These are phyloP conservation scores for Athene noctua DNA, from an alignment of 2,113 vertebrate genomes.

Conservation along the genomic window DNA sequence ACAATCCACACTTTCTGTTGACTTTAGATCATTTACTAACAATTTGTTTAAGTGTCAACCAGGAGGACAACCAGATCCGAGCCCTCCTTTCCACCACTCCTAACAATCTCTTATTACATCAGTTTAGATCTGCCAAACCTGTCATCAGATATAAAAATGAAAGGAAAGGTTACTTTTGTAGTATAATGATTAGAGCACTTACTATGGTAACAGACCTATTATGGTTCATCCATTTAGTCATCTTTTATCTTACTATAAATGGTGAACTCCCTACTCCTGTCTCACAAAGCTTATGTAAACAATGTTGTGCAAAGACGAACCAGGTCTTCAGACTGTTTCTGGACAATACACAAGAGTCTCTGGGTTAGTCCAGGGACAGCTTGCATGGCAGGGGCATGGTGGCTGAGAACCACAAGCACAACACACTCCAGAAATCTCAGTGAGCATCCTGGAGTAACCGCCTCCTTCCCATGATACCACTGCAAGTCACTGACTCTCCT, in stretches of 20 bases:
- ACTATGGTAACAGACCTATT: background rate
- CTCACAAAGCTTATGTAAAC: background rate
- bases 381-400: background rate
- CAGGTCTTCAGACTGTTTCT: background rate
- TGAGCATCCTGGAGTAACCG: background rate
- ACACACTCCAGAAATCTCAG: background rate
- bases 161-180: background rate
- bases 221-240: background rate
- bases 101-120: background rate
- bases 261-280: background rate
- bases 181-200: background rate
- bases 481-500: background rate
- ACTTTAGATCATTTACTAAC: background rate
- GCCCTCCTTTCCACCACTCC: background rate
- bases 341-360: background rate
- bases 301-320: background rate
- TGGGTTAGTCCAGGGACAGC: background rate
- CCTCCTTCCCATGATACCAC: background rate
- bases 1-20: background rate
- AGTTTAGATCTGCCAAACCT: background rate
- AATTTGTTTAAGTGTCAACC: background rate
- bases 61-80: background rate
- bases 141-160: background rate
- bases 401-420: background rate
- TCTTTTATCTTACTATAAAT: background rate